Conservation (phyloP, 2,113 vertebrate species). For the Pheucticus melanocephalus region DNA sequence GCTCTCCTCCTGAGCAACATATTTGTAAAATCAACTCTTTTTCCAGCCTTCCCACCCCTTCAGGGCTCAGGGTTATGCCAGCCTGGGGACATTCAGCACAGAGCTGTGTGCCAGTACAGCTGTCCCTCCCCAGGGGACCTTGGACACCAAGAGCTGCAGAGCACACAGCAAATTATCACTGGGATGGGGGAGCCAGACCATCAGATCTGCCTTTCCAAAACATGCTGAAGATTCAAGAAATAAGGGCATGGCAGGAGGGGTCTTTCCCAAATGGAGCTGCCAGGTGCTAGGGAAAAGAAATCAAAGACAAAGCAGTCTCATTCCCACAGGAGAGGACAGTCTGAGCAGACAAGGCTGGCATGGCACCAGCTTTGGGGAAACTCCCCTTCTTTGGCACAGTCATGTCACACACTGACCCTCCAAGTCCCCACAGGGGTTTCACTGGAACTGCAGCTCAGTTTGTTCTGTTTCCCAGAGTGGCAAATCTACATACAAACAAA, state of each 20-base stretch:
- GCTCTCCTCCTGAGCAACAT: neutral
- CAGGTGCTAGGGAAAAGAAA: neutral
- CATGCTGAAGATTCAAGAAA: neutral
- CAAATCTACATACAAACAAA: slow-evolving; percentile 15
- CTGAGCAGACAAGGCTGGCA: neutral
- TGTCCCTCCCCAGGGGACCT: neutral
- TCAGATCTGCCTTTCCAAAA: neutral
- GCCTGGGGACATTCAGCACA: neutral
- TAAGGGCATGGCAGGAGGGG: neutral
- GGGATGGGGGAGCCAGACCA: no score
- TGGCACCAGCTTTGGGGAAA: neutral
- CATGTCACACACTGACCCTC: neutral
- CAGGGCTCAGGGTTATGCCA: neutral
- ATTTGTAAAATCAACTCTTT: neutral
- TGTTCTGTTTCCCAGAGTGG: slow-evolving; percentile 30
- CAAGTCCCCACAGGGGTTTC: neutral
- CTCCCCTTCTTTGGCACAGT: neutral
- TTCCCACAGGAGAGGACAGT: neutral
- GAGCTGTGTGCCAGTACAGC: neutral
- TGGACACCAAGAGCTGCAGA: neutral
- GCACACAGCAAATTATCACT: neutral
- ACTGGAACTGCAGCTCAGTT: neutral
- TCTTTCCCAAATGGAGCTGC: neutral
- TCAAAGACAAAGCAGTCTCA: neutral
- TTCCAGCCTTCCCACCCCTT: neutral